Percentiles rank a stretch among this genome's conserved stretches.
Evolutionary conservation across 2,888 invertebrate genomes (phyloP).

Genomic region (Tupiocoris notatus): DNA sequence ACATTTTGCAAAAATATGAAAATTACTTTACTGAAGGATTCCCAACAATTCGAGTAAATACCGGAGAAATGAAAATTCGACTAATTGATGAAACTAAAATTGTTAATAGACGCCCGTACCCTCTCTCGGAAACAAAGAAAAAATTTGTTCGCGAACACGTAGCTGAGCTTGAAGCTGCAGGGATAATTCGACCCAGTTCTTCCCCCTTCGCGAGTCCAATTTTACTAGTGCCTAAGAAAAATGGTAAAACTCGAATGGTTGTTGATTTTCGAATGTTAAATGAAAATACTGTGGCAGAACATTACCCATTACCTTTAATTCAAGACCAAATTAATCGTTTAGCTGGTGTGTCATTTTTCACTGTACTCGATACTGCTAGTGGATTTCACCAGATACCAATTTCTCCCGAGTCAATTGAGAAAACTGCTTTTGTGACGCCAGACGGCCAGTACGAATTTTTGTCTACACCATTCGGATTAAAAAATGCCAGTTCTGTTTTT

Average conservation of each 20-base stretch:
- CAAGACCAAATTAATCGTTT: conserved; percentile 27
- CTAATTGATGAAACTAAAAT: not conserved
- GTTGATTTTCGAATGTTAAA: conserved; percentile 7
- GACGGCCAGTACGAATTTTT: conserved; percentile 36
- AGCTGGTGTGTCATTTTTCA: conserved; percentile 1
- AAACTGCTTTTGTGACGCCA: conserved; percentile 30
- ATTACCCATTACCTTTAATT: conserved; percentile 8
- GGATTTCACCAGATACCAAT: conserved; percentile 15
- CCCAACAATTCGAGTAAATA: conserved; percentile 1
- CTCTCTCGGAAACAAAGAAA: conserved; percentile 13
- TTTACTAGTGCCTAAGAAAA: conserved; percentile 12
- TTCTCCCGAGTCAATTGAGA: conserved; percentile 10
- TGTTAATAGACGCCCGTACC: conserved; percentile 24
- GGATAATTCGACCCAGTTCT: conserved; percentile 15
- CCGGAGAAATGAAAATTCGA: conserved; percentile 11
- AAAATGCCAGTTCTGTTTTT: conserved; percentile 3
- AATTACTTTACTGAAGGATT: conserved; percentile 9
- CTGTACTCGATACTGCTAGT: not conserved
- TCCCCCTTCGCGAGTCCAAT: conserved; percentile 35
- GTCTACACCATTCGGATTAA: conserved; percentile 11
- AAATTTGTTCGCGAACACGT: conserved; percentile 16
- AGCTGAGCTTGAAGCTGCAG: conserved; percentile 22
- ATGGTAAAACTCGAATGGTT: not conserved
- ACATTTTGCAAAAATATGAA: conserved; percentile 8
- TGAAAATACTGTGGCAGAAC: conserved; percentile 6